Percentiles rank a stretch among this genome's conserved stretches.
phyloP scores from a whole-genome alignment of 1,140 invertebrate genomes.

The Bicyclus anynana region DNA sequence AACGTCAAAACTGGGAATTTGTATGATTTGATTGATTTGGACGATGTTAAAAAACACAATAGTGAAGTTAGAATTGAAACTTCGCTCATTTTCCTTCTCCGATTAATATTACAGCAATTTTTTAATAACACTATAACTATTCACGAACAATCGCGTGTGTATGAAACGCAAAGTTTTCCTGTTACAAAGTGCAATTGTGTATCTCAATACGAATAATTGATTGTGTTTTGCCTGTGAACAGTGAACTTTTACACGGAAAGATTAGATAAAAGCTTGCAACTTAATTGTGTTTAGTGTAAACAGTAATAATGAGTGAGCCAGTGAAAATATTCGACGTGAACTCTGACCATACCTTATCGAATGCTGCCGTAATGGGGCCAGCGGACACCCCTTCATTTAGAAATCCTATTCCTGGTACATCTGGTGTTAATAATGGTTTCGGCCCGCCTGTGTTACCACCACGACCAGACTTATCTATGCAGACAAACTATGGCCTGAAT shows the following conservation, averaged over 20 bases:
- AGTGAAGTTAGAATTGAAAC: no score
- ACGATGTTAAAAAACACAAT: no score
- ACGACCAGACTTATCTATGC: conserved; percentile 43
- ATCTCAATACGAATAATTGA: background rate
- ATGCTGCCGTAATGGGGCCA: conserved; percentile 30
- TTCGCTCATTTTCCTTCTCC: no score
- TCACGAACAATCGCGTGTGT: no score
- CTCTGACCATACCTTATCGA: conserved; percentile 47
- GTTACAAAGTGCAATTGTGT: conserved; percentile 5
- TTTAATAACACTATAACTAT: no score
- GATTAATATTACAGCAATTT: no score
- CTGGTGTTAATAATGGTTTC: conserved; percentile 20
- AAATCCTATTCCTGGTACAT: conserved; percentile 44
- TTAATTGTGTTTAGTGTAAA: background rate
- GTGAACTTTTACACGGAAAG: background rate
- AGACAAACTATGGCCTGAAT: conserved; percentile 43
- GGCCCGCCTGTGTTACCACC: conserved; percentile 51
- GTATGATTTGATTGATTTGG: no score
- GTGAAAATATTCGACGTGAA: conserved; percentile 44
- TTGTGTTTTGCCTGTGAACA: background rate
- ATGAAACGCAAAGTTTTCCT: background rate
- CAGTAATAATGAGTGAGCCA: conserved; percentile 49
- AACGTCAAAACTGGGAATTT: no score
- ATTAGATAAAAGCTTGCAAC: background rate
- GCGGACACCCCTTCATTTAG: conserved; percentile 41